Conservation (phyloP, 2,888 invertebrate species). For the Zaprionus obscuricornis region DNA sequence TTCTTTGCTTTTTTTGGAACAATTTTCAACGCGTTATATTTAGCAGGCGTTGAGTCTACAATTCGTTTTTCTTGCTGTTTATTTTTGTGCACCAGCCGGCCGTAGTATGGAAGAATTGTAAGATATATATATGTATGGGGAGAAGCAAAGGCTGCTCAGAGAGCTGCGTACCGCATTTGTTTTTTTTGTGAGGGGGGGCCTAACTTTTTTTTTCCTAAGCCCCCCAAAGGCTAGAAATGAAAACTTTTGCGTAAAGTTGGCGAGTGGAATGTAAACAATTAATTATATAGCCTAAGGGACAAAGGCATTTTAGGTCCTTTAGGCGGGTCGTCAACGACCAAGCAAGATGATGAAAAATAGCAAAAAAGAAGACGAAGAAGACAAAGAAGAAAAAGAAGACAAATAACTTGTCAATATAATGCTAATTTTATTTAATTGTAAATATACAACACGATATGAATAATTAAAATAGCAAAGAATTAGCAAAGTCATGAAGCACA, state of each 20-base stretch:
- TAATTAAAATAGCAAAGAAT: constrained; percentile 33
- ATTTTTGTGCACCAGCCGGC: constrained; percentile 52
- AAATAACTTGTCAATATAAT: constrained; percentile 64
- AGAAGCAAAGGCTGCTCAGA: too few relatives aligned
- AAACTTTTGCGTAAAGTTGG: constrained; percentile 60
- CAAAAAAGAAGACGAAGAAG: not conserved
- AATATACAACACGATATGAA: constrained; percentile 63
- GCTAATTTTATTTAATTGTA: constrained; percentile 63
- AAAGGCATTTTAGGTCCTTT: constrained; percentile 19
- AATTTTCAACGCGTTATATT: constrained; percentile 63
- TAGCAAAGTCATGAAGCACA: constrained; percentile 5
- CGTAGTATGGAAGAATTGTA: constrained; percentile 1
- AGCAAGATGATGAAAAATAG: not conserved
- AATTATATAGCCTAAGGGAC: constrained; percentile 65
- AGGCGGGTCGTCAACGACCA: too few relatives aligned
- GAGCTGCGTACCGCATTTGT: too few relatives aligned
- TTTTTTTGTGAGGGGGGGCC: not conserved
- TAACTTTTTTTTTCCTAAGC: constrained; percentile 23
- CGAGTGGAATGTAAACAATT: constrained; percentile 62
- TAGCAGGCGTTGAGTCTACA: constrained; percentile 70
- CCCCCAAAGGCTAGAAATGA: constrained; percentile 22
- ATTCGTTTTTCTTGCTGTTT: constrained; percentile 64
- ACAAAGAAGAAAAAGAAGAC: too few relatives aligned
- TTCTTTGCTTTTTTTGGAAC: constrained; percentile 71
- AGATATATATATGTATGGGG: not conserved